Evolutionary conservation across 2,888 invertebrate genomes (phyloP), one percentile per base, ranked within the genome.

Genomic region (Parochlus steinenii): DNA sequence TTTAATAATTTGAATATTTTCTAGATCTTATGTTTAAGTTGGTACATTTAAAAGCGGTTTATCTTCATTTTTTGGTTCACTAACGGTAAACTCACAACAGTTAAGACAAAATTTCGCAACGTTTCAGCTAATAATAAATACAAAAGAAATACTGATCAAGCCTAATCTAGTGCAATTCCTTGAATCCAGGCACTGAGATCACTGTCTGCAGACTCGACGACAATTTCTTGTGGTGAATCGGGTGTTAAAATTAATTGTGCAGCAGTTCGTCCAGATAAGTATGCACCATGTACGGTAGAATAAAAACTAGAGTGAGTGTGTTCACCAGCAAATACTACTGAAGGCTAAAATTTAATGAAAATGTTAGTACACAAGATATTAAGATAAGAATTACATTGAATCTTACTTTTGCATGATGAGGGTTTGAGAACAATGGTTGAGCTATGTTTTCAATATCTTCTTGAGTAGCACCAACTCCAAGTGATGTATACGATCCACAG

Each of bases 201-300:
- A 46, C 71, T 75, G n/a, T 76, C 73, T 37, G 74, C 75, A 45
- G 80, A 78, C 48, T 77, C 76, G 43, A 83, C 59, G 24, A 74
- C 67, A 40, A 73, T 69, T 50, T 74, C 72, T 43, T 68, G 58
- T 27, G 68, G 65, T 40, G 71, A 67, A 32, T 75, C 74, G 12
- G 68, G 58, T 10, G 65, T 64, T 32, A 82, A 53, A 29, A 86
- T 53, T 33, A 71, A 64, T 53, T 82, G 77, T 26, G 86, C 83
- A 23, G 82, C 82, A 12, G 73, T 71, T 46, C 82, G 69, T 2
- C 93, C 92, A 31, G 83, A 82, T 36, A 92, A 62, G 52, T 83
- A 86, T 23, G 93, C 93, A 31, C 93, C 93, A 54, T 93, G 92
- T 22, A 86, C 89, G 3, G 92, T 93, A 31, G 90, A 92, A 59